Evolutionary conservation across 2,113 vertebrate species (phyloP).

Genomic region (Phyllostomus hastatus): DNA sequence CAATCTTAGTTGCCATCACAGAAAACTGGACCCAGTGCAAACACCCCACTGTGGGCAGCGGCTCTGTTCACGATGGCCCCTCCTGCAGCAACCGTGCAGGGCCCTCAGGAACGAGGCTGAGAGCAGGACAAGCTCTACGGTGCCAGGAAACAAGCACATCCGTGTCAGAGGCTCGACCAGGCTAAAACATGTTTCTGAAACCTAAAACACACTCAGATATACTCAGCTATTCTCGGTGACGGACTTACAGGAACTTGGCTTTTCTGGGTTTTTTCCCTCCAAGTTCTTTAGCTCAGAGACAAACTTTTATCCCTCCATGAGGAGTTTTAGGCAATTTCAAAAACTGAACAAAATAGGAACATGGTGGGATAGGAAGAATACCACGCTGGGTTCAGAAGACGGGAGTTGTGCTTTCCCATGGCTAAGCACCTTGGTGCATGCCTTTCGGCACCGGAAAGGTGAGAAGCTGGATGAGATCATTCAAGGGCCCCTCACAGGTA

Average conservation of each 20-base stretch:
- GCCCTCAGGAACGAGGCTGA: neutral
- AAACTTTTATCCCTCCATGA: neutral
- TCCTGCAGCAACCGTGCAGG: neutral
- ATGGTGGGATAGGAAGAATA: neutral
- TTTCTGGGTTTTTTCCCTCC: neutral
- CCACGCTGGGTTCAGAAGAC: neutral
- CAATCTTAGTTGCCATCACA: neutral
- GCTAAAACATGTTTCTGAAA: neutral
- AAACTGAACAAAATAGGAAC: neutral
- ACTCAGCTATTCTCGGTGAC: neutral
- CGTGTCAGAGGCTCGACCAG: neutral
- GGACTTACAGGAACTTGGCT: neutral
- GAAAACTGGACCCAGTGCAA: neutral
- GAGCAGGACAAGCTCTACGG: neutral
- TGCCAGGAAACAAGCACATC: neutral
- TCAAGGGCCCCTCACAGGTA: neutral
- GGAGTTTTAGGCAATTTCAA: neutral
- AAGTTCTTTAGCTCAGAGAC: neutral
- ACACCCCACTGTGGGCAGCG: neutral
- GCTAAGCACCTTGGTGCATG: neutral
- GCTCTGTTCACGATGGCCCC: accelerated
- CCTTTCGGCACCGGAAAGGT: neutral
- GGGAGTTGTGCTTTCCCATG: neutral
- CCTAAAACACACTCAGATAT: neutral
- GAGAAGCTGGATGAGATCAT: neutral